These are phyloP conservation scores for Phytoseiulus persimilis DNA, from an alignment of 2,888 invertebrate genomes.

Conservation along the genomic window DNA sequence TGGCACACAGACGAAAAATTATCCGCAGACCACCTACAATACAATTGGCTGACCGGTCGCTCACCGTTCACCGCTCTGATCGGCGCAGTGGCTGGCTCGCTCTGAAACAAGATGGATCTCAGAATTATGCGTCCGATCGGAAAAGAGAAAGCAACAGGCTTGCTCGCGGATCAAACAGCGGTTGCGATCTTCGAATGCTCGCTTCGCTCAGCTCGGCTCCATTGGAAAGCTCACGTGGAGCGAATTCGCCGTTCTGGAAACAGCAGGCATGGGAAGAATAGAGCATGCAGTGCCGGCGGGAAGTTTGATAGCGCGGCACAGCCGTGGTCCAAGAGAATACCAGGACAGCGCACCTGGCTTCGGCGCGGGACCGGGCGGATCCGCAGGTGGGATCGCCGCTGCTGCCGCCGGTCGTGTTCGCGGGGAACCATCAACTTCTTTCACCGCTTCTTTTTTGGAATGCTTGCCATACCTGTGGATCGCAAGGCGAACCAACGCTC, in stretches of 20 bases:
- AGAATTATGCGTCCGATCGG: not conserved
- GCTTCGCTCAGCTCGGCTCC: not conserved
- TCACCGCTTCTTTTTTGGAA: not conserved
- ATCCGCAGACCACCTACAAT: not conserved
- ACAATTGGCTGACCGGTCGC: not conserved
- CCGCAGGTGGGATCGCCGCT: not conserved
- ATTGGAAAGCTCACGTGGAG: not conserved
- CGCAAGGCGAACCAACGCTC: not conserved
- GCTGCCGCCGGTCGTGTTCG: not conserved
- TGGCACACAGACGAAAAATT: not conserved
- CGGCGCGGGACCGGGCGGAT: not conserved
- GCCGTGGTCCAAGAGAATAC: not conserved
- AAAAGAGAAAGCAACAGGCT: not conserved
- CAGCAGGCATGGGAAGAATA: too few relatives aligned
- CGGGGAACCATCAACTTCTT: not conserved
- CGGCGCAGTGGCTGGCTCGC: not conserved
- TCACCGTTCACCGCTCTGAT: not conserved
- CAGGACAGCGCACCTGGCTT: not conserved
- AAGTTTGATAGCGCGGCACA: not conserved
- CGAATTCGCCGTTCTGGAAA: too few relatives aligned
- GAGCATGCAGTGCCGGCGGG: too few relatives aligned
- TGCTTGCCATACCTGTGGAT: not conserved
- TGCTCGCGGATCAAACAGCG: not conserved
- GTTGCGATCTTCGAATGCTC: not conserved
- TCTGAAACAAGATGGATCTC: not conserved